Evolutionary conservation across 1,140 invertebrate species (phyloP).

Genomic region (Drosophila baimaii): DNA sequence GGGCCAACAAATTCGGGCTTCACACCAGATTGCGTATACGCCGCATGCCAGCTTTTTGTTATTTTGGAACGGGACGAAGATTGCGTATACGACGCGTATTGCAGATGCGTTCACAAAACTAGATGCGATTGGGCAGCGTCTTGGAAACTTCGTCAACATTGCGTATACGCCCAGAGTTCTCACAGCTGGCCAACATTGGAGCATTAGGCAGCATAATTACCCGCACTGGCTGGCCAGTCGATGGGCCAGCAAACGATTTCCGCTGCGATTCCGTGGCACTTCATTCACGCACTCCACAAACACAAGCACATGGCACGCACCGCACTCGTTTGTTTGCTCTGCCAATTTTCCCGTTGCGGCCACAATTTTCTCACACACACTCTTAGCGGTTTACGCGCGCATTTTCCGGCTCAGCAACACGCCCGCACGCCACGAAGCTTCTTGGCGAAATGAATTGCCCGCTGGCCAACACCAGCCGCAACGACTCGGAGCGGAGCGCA

Average conservation of each 20-base stretch:
- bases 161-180: conserved; percentile 13
- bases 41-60: conserved; percentile 1
- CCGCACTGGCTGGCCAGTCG: conserved; percentile 51
- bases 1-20: background rate
- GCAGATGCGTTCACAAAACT: background rate
- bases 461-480: conserved; percentile 58
- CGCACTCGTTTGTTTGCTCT: conserved; percentile 48
- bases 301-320: conserved; percentile 52
- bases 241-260: conserved; percentile 56
- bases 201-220: conserved; percentile 49
- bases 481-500: conserved; percentile 36
- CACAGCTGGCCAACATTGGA: conserved; percentile 17
- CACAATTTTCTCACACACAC: conserved; percentile 50
- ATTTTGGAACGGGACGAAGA: background rate
- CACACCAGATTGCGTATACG: conserved; percentile 19
- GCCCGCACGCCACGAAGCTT: conserved; percentile 77
- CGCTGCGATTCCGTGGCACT: conserved; percentile 42
- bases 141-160: background rate
- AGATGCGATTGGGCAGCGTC: background rate
- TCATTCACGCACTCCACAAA: conserved; percentile 56
- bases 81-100: conserved; percentile 31
- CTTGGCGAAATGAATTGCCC: conserved; percentile 80
- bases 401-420: conserved; percentile 70
- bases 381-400: conserved; percentile 73
- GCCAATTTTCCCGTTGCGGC: conserved; percentile 41